A percentile compares a stretch with the other conserved stretches of the same genome.
These are phyloP conservation scores for Drosophila siamana DNA, from an alignment of 2,888 invertebrate species.

Conservation along the genomic window DNA sequence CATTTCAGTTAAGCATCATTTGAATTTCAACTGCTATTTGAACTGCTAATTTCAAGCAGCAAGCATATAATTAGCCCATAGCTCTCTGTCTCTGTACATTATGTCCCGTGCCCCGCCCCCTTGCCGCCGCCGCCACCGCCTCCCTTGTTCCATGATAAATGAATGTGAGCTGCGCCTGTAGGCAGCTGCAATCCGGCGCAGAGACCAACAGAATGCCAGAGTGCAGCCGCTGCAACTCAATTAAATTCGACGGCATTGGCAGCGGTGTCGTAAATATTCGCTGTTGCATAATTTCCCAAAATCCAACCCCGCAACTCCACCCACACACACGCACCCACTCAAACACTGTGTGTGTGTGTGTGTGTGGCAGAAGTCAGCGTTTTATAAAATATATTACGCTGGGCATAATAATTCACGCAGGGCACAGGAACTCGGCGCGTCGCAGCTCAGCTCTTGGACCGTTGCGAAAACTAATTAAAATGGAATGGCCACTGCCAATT, in stretches of 20 bases:
- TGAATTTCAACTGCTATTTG: slow-evolving; percentile 43
- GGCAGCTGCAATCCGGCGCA: slow-evolving; percentile 53
- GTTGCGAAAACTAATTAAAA: slow-evolving; percentile 81
- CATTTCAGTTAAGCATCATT: slow-evolving; percentile 30
- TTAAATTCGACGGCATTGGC: slow-evolving; percentile 71
- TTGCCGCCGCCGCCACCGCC: too few species aligned
- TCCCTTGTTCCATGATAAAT: slow-evolving; percentile 43
- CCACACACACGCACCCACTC: slow-evolving; percentile 15
- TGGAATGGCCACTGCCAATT: slow-evolving; percentile 77
- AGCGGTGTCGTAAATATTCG: slow-evolving; percentile 46
- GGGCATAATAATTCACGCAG: slow-evolving; percentile 73
- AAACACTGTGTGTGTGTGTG: too few species aligned
- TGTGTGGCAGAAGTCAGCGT: slow-evolving; percentile 41
- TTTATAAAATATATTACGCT: slow-evolving; percentile 72
- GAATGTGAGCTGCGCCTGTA: slow-evolving; percentile 22
- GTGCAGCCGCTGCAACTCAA: slow-evolving; percentile 69
- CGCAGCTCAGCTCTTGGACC: slow-evolving; percentile 56
- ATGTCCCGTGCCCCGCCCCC: background rate
- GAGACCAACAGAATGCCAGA: slow-evolving; percentile 35
- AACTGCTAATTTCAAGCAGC: slow-evolving; percentile 53
- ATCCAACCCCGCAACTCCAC: background rate
- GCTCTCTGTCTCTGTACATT: slow-evolving; percentile 15
- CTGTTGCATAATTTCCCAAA: slow-evolving; percentile 67
- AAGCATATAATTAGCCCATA: slow-evolving; percentile 49
- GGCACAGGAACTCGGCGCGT: slow-evolving; percentile 41